These are phyloP conservation scores for Ectemnius lituratus DNA, from an alignment of 2,888 invertebrate species.

Conservation along the genomic window DNA sequence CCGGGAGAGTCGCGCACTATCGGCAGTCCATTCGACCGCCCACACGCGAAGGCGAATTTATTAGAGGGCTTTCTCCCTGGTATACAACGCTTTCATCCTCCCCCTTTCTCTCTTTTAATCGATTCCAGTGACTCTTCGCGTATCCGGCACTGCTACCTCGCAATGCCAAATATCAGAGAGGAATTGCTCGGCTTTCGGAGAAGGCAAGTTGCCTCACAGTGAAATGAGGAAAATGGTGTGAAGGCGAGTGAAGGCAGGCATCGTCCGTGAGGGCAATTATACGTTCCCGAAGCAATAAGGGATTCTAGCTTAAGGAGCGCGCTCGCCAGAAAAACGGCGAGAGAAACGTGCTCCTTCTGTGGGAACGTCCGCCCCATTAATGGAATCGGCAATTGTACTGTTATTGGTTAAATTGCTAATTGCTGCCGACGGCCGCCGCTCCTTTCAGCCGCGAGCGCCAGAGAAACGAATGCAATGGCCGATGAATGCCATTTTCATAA, in stretches of 20 bases:
- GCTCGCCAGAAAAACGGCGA: constrained; percentile 35
- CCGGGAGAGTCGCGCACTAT: constrained; percentile 40
- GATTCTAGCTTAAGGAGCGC: constrained; percentile 34
- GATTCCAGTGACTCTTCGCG: not conserved
- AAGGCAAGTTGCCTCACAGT: too few species aligned
- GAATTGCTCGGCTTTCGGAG: too few species aligned
- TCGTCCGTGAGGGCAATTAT: constrained; percentile 49
- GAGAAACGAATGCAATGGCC: constrained; percentile 50
- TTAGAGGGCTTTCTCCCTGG: constrained; percentile 40
- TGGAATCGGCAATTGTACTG: constrained; percentile 74
- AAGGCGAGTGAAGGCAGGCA: not conserved
- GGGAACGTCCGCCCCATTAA: constrained; percentile 67
- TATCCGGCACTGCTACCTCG: too few species aligned
- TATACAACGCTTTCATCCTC: constrained; percentile 16
- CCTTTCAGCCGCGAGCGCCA: constrained; percentile 4
- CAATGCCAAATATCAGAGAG: too few species aligned
- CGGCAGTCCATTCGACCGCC: constrained; percentile 64
- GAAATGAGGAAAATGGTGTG: too few species aligned
- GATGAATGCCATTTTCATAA: constrained; percentile 56
- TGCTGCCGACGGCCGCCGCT: constrained; percentile 62
- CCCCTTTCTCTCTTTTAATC: constrained; percentile 17
- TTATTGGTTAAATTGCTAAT: constrained; percentile 77
- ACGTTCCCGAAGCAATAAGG: constrained; percentile 56
- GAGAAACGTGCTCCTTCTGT: constrained; percentile 58
- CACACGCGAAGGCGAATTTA: constrained; percentile 51